These are phyloP conservation scores for Piaya cayana DNA, from an alignment of 2,113 vertebrate genomes.

Conservation along the genomic window DNA sequence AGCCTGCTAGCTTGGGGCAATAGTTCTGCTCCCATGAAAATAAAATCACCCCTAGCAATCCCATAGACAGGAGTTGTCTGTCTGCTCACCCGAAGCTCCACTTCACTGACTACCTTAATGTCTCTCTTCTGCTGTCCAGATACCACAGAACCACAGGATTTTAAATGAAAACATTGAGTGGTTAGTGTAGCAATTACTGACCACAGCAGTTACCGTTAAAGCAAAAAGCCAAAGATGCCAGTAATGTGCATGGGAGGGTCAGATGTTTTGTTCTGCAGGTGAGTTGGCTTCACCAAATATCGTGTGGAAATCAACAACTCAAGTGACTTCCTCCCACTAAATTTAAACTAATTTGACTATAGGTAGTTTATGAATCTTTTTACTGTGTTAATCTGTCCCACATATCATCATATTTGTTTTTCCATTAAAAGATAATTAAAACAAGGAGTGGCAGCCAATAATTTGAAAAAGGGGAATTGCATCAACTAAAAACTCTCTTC, in stretches of 20 bases:
- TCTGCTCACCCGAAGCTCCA: neutral
- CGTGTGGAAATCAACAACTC: neutral
- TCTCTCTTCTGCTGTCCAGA: no score
- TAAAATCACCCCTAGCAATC: neutral
- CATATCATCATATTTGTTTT: neutral
- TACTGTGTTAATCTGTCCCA: neutral
- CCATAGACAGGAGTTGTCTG: accelerated
- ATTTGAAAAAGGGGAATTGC: neutral
- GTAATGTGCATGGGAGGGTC: accelerated
- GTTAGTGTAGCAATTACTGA: neutral
- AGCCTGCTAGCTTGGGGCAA: neutral
- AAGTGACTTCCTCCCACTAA: neutral
- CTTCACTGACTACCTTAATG: neutral
- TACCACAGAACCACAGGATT: neutral
- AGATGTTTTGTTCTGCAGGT: neutral
- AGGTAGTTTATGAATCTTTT: neutral
- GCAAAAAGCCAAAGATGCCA: neutral
- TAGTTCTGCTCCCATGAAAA: neutral
- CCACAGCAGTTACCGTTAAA: neutral
- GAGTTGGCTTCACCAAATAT: accelerated
- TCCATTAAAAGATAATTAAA: neutral
- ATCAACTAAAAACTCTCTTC: neutral
- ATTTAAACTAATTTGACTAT: neutral
- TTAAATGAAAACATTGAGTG: neutral
- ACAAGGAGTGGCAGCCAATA: neutral